Conservation (phyloP, 2,888 invertebrate genomes). For the Zygogramma bicolorata region DNA sequence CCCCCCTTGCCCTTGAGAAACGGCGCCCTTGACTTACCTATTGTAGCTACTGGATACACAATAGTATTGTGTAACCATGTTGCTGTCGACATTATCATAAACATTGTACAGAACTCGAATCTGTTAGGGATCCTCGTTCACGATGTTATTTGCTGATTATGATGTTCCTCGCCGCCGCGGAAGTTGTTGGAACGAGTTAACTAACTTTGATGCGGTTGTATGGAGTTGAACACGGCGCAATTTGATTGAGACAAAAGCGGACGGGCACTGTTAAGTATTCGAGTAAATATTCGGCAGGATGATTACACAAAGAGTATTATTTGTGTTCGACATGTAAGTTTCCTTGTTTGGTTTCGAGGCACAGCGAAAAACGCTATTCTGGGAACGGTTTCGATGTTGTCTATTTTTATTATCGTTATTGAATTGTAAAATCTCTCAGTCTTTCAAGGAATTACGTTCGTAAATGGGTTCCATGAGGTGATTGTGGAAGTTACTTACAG, state of each 20-base stretch:
- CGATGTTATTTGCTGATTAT: neutral
- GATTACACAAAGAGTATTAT: neutral
- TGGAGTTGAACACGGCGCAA: neutral
- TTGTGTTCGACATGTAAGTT: too few species aligned
- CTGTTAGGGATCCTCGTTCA: neutral
- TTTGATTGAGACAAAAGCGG: neutral
- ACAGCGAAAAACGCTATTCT: too few species aligned
- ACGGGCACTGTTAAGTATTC: neutral
- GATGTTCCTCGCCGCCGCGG: neutral
- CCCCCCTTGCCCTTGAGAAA: too few species aligned
- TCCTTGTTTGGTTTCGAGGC: too few species aligned
- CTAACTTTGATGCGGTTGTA: neutral
- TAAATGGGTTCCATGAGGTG: too few species aligned
- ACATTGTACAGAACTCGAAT: neutral
- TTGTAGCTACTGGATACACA: neutral
- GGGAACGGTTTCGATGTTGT: too few species aligned
- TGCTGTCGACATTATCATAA: neutral
- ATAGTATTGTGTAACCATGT: neutral
- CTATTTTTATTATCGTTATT: too few species aligned
- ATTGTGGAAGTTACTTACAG: too few species aligned
- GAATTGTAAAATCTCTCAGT: too few species aligned
- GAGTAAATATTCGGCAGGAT: neutral
- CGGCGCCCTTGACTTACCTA: too few species aligned
- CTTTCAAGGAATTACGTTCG: too few species aligned
- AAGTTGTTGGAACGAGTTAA: constrained; percentile 3